Base-by-base conservation (phyloP, 2,888 invertebrate genomes). In the Cotesia congregata region DNA sequence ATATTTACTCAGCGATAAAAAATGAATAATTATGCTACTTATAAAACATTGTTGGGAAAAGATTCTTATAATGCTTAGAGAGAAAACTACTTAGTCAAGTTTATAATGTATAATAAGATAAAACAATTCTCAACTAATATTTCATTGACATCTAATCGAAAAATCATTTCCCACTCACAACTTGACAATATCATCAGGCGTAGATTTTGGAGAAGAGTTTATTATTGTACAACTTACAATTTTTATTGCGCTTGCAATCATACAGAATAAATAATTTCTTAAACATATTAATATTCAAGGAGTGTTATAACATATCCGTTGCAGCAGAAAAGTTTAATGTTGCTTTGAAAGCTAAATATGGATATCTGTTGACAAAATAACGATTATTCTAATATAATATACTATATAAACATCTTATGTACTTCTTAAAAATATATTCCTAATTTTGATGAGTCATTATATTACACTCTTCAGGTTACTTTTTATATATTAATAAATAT, bases 281-380 rank as follows among this genome's bases (percentile, higher is more conserved):
- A 30, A 30, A 30, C 30, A 71, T 78, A 81, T 86, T 84, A 80
- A 78, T 83, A 86, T 86, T 86, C 85, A 79, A 70, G 20, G 69
- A 75, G 72, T 77, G 77, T 74, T 68, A 70, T 78, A 80, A 80
- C 78, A 80, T 85, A 85, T 86, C 86, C 86, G 85, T 76, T 80
- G 82, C 82, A 79, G 74, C 67, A 72, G 73, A 70, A 80, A 83
- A 80, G 81, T 83, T 83, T 82, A 83, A 79, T 81, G 77, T 74
- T 72, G 79, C 79, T 80, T 81, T 81, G 83, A 82, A 80, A 83
- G 82, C 83, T 83, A 84, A 85, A 84, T 83, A 83, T 78, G 81
- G 82, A 69, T 78, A 84, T 86, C 80, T 84, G 82, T 86, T 86
- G 85, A 86, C 86, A 50, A 50, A 50, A 50, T 50, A 50, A 50